Evolutionary conservation across 2,113 vertebrate species (phyloP), one percentile per base, ranked within the genome.

Genomic region (Austrofundulus limnaeus): DNA sequence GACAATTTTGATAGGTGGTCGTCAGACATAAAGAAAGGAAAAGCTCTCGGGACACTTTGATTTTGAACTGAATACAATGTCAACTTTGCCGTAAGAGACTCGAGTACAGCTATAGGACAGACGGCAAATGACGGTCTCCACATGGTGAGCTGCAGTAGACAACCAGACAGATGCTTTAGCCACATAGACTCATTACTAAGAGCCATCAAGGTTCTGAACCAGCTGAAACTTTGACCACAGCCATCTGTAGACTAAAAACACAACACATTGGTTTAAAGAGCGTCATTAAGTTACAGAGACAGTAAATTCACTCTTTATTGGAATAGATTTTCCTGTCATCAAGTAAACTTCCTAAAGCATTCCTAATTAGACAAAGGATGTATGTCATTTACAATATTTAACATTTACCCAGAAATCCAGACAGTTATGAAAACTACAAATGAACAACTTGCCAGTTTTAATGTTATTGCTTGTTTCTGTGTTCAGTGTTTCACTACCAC

Each of bases 121-220:
- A 83, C 77, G 63, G 73, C 42, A 66, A 75, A 68, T 74, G 82
- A 87, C 80, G 82, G 60, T 56, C 75, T 80, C 78, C 90, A 88
- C 88, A 88, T 86, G 89, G 88, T 19, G 39, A 70, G 75, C 73
- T 72, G 47, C 81, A 70, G 79, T 72, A 76, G 65, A 80, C 55
- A 79, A 72, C 70, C 63, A 76, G 75, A 87, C 91, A 92, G 91
- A 89, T 91, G 90, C 80, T 82, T 55, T 70, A 56, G 54, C 71
- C 77, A 60, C 78, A 66, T 74, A 70, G 67, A 82, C 82, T 88
- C 85, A 91, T 92, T 92, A 92, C 81, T 72, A 25, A 59, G 51
- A 75, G 78, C 74, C 71, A 75, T 68, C 59, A 41, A 81, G 80
- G 81, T 82, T 74, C 55, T 73, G 73, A 80, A 82, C 81, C 72